Percentiles rank a stretch among this genome's conserved stretches.
Conservation (phyloP, 2,113 vertebrate species). For the Ariopsis seemanni region DNA sequence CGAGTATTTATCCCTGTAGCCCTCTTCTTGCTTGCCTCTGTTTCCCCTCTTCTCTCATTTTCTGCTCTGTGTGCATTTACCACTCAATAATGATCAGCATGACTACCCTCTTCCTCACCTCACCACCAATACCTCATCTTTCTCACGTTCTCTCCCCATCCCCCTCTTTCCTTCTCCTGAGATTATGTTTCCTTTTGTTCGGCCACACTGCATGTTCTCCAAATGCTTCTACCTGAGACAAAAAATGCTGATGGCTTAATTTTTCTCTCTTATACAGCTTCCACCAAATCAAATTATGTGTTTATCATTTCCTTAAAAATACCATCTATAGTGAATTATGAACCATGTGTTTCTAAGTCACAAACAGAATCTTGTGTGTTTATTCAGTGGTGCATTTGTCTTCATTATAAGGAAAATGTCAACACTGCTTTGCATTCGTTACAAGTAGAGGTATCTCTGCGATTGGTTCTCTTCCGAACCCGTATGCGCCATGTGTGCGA, state of each 20-base stretch:
- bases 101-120: not conserved
- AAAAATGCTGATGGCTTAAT: conserved; percentile 21
- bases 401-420: conserved; percentile 41
- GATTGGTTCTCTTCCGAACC: not conserved
- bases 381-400: conserved; percentile 23
- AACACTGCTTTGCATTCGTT: conserved; percentile 7
- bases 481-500: not conserved
- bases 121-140: conserved; percentile 11
- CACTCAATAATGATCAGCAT: conserved; percentile 1
- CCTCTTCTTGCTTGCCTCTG: conserved; percentile 8
- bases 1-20: not conserved
- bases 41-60: not conserved
- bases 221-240: conserved; percentile 15
- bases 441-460: not conserved
- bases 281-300: conserved; percentile 16
- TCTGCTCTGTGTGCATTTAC: conserved; percentile 8
- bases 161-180: conserved; percentile 19
- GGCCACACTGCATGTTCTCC: conserved; percentile 15
- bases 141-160: conserved; percentile 35
- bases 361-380: conserved; percentile 19
- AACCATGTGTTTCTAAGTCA: conserved; percentile 1
- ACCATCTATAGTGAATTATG: conserved; percentile 11
- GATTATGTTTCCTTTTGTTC: conserved; percentile 17
- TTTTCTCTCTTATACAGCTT: not conserved
- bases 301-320: conserved; percentile 11